phyloP scores from a whole-genome alignment of 2,113 vertebrate genomes.

The Peromyscus polionotus region DNA sequence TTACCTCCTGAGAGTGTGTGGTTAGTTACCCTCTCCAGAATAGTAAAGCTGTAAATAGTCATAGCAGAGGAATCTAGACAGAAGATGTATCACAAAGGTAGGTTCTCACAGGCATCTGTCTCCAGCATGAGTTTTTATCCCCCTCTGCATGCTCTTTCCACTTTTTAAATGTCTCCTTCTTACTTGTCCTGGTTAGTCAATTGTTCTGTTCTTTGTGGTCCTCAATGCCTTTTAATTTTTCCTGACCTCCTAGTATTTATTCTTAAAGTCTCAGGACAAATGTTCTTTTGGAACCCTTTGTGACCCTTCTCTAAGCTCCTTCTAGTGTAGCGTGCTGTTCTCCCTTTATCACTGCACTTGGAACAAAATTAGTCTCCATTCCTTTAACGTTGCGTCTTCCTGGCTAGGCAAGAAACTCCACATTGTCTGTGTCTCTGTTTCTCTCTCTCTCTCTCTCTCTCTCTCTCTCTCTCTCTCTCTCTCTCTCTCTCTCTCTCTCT shows the following conservation, averaged over 20 bases:
- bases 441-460: no score
- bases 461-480: not conserved
- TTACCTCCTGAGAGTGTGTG: not conserved
- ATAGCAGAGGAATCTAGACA: not conserved
- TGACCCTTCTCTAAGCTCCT: not conserved
- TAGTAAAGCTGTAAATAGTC: constrained; percentile 4
- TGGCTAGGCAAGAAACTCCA: not conserved
- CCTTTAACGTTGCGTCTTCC: not conserved
- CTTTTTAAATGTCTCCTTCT: not conserved
- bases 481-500: not conserved
- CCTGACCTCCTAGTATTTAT: not conserved
- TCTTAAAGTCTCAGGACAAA: constrained; percentile 1
- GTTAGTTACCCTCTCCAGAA: not conserved
- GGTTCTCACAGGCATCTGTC: no score
- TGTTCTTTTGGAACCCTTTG: not conserved
- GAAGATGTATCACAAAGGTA: not conserved
- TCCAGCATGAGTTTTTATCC: not conserved
- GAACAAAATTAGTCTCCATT: not conserved
- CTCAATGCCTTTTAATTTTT: not conserved
- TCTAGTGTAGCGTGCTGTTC: not conserved
- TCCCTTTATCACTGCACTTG: not conserved
- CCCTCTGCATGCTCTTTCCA: not conserved
- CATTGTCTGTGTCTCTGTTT: not conserved
- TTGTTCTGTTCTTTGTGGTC: not conserved
- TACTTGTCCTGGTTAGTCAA: not conserved